Conservation (phyloP, 2,797 vertebrate species). For the Peromyscus eremicus region DNA sequence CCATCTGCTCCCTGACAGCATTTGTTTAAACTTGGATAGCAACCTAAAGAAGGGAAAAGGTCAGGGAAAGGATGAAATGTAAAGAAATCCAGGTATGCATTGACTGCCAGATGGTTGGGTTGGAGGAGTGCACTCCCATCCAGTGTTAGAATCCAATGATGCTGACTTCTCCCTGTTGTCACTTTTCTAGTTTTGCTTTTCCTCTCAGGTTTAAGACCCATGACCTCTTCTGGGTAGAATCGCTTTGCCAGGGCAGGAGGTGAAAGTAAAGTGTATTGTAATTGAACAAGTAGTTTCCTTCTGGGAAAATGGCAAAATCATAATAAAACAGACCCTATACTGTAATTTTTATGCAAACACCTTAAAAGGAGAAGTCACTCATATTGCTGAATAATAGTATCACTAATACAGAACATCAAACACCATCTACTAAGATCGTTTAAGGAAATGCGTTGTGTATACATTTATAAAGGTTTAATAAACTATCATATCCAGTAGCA, state of each 20-base stretch:
- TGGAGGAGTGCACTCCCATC: constrained; percentile 36
- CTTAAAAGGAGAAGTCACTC: background rate
- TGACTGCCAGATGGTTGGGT: constrained; percentile 82
- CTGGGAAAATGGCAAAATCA: background rate
- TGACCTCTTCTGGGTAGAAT: background rate
- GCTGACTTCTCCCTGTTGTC: constrained; percentile 70
- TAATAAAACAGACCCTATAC: constrained; percentile 47
- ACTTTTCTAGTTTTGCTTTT: constrained; percentile 10
- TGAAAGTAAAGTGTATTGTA: constrained; percentile 50
- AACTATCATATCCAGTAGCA: background rate
- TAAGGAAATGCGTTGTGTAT: background rate
- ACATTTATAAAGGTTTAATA: constrained; percentile 11
- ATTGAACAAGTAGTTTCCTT: constrained; percentile 47
- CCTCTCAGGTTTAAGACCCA: constrained; percentile 4
- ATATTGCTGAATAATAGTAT: background rate
- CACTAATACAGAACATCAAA: constrained; percentile 4
- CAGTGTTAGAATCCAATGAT: constrained; percentile 58
- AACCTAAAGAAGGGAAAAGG: constrained; percentile 44
- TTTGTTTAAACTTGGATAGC: constrained; percentile 80
- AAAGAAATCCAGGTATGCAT: constrained; percentile 76
- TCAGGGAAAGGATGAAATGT: constrained; percentile 31
- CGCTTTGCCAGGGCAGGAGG: background rate
- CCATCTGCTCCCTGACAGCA: constrained; percentile 76
- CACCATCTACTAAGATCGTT: background rate
- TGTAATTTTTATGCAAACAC: background rate